phyloP scores from a whole-genome alignment of 2,888 invertebrate species.

The Tyria jacobaeae region DNA sequence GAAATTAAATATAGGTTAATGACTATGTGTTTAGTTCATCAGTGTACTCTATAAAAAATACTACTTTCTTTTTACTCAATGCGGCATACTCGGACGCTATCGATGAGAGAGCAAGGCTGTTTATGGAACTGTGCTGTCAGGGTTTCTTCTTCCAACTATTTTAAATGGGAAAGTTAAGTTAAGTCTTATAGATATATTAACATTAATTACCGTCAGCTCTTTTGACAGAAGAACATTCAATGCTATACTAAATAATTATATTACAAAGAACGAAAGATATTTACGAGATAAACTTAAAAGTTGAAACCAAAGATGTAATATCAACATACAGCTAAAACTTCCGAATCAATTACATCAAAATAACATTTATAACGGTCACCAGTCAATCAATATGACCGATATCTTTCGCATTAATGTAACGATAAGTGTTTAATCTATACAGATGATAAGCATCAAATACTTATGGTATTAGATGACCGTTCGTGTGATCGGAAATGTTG shows the following conservation, averaged over 20 bases:
- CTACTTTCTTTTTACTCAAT: not conserved
- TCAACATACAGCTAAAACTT: slow-evolving; percentile 16
- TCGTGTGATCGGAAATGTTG: slow-evolving; percentile 60
- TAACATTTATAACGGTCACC: slow-evolving; percentile 19
- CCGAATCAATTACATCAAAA: slow-evolving; percentile 25
- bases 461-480: slow-evolving; percentile 58
- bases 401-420: slow-evolving; percentile 37
- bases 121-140: not conserved
- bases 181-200: not conserved
- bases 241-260: not conserved
- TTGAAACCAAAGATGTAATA: not conserved
- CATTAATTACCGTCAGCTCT: not conserved
- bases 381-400: slow-evolving; percentile 33
- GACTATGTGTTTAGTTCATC: not conserved
- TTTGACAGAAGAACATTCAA: not conserved
- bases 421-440: slow-evolving; percentile 43
- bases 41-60: not conserved
- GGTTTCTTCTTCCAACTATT: not conserved
- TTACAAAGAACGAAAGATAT: not conserved
- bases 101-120: not conserved
- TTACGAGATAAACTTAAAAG: not conserved
- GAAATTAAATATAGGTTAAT: not conserved
- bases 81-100: not conserved
- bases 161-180: not conserved
- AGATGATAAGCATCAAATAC: slow-evolving; percentile 54